These are phyloP conservation scores for Seladonia tumulorum DNA, from an alignment of 2,888 invertebrate species.

Conservation along the genomic window DNA sequence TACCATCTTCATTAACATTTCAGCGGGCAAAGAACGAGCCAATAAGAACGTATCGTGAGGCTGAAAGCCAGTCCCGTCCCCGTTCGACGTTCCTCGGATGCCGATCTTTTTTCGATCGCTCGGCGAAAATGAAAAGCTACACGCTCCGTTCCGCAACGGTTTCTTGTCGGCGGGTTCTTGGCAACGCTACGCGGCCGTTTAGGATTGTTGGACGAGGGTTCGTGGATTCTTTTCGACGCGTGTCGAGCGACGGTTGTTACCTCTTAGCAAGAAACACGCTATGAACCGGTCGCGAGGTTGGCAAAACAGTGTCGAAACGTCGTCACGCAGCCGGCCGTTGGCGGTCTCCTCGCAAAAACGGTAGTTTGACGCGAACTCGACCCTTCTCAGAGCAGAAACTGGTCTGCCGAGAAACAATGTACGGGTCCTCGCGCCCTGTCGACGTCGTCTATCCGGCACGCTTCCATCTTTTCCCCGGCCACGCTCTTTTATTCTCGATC, in stretches of 20 bases:
- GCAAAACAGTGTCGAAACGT: conserved; percentile 63
- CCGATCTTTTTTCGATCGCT: conserved; percentile 19
- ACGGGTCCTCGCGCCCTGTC: conserved; percentile 29
- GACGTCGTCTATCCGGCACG: background rate
- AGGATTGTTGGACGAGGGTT: conserved; percentile 30
- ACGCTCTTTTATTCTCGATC: conserved; percentile 38
- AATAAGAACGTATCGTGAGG: conserved; percentile 23
- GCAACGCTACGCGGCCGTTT: conserved; percentile 28
- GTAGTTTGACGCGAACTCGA: conserved; percentile 68
- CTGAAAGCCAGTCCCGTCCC: background rate
- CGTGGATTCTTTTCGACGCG: conserved; percentile 63
- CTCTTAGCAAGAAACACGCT: conserved; percentile 56
- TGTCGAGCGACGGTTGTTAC: conserved; percentile 55
- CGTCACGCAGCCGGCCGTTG: conserved; percentile 52
- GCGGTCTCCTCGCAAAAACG: conserved; percentile 56
- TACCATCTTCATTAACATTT: conserved; percentile 14
- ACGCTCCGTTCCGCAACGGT: background rate
- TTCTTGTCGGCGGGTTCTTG: conserved; percentile 32
- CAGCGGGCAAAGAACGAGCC: background rate
- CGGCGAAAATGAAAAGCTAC: conserved; percentile 23
- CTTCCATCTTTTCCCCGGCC: conserved; percentile 6
- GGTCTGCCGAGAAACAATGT: conserved; percentile 69
- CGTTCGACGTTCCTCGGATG: conserved; percentile 33
- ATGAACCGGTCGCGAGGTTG: conserved; percentile 36
- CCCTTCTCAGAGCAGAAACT: conserved; percentile 65